Base-by-base conservation (phyloP, 2,113 vertebrate species). In the Pteruthius melanotis region DNA sequence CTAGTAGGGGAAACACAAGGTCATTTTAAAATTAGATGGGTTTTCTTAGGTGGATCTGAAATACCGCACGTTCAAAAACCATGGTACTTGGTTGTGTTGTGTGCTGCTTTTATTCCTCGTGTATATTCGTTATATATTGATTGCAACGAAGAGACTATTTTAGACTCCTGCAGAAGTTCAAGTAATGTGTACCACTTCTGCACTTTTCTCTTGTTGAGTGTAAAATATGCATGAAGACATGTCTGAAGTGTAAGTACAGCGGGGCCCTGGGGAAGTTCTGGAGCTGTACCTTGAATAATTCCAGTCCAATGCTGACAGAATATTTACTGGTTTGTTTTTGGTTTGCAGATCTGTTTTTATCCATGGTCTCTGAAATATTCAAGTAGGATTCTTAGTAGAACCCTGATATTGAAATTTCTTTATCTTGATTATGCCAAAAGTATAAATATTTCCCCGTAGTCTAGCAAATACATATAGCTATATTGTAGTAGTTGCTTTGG, bases 191-290 rank as follows among this genome's bases (percentile, higher is more conserved):
- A 75, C 56, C 68, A 28, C 57, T 84, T 93, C 76, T 63, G 35
- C 0, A 0, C 71, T 90, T 88, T 79, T 72, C 79, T 94, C 27
- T 85, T 82, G 79, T 87, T 91, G 59, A n/a, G 33, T 83, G 47
- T 96, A 95, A 97, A 96, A 95, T 96, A 94, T 93, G 78, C 30
- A 87, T 93, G 82, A 96, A 69, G 66, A 80, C 39, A 56, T 82
- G 53, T 88, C 85, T 96, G 90, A 96, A 93, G 52, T 83, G 39
- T 83, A 94, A 88, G 78, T 74, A 90, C 79, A 77, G 79, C 0
- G 0, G 21, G 37, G 26, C 90, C 71, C 71, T 90, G 65, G 90
- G 82, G 79, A 90, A 72, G 35, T 63, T 93, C 63, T 88, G 50
- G 60, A 91, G 71, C 33, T 74, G 24, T 86, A 83, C 27, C 63